Evolutionary conservation across 1,140 invertebrate genomes (phyloP), one percentile per base, ranked within the genome.

Genomic region (Paracyclopina nana): DNA sequence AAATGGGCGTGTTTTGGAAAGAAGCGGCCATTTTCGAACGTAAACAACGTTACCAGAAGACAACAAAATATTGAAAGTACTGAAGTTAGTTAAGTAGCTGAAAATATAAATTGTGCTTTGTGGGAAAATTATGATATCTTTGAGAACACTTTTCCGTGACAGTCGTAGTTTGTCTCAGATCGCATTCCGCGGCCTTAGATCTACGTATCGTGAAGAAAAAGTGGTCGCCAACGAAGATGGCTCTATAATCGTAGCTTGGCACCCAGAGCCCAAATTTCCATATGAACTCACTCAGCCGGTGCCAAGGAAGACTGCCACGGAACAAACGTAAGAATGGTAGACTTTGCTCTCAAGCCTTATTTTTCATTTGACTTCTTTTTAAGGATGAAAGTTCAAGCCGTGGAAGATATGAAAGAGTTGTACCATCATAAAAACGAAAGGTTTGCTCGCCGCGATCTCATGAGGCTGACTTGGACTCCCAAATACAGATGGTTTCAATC

Each of bases 221-320:
- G 34, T 38, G 3, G 20, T 20, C 34, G 20, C 4, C 34, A 38
- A 38, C 20, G 14, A n/a, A 14, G 75, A 83, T 65, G 72, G 76
- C n/a, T 72, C 71, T 38, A 82, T 77, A 45, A 72, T 83, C 53
- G 73, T 87, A 31, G 84, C 80, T 54, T 85, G 85, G 77, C 87
- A 94, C 67, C 81, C 80, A 29, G 76, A 83, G 56, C 60, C 69
- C 60, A 62, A 72, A 34, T 80, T 83, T 67, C 85, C 86, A 0
- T 94, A 91, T 60, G 80, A 90, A 64, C 75, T 63, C 58, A 78
- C 82, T 6, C 74, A 71, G 60, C 79, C 82, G 1, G 57, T 88
- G 30, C 79, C 80, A 5, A 3, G 24, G 12, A 46, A 57, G 11
- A 24, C 40, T 6, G 51, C 53, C 4, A 56, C 57, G 3, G 53